phyloP scores from a whole-genome alignment of 2,113 vertebrate species.

The Thomomys bottae region DNA sequence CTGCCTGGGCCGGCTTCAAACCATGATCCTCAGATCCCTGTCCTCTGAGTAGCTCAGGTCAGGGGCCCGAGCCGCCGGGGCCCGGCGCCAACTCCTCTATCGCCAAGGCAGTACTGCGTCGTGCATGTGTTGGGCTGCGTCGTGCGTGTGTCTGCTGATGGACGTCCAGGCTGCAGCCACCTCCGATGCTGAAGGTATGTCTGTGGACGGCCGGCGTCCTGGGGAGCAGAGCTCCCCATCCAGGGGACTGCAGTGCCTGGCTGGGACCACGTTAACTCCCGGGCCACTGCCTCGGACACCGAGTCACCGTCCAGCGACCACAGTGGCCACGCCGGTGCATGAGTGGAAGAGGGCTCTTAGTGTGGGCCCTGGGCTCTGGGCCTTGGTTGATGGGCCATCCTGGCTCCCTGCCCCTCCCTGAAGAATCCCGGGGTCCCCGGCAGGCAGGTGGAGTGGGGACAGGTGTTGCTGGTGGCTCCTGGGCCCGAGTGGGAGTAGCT shows the following conservation, averaged over 20 bases:
- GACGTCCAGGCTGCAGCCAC: rapidly evolving
- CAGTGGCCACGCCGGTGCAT: rapidly evolving
- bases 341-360: neutral
- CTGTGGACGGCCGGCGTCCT: rapidly evolving
- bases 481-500: slow-evolving; percentile 19
- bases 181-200: too few relatives aligned
- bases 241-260: neutral
- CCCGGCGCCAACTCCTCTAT: too few relatives aligned
- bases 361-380: neutral
- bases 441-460: too few relatives aligned
- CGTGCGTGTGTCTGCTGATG: rapidly evolving
- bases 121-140: too few relatives aligned
- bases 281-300: neutral
- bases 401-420: rapidly evolving
- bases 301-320: too few relatives aligned
- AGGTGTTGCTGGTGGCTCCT: too few relatives aligned
- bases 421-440: neutral
- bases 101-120: too few relatives aligned
- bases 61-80: too few relatives aligned
- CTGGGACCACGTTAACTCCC: neutral
- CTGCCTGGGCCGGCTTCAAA: too few relatives aligned
- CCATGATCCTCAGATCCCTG: too few relatives aligned
- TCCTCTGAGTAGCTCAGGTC: too few relatives aligned
- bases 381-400: neutral
- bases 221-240: neutral